A percentile compares a stretch with the other conserved stretches of the same genome.
Evolutionary conservation across 1,140 invertebrate species (phyloP).

Genomic region (Harpegnathos saltator): DNA sequence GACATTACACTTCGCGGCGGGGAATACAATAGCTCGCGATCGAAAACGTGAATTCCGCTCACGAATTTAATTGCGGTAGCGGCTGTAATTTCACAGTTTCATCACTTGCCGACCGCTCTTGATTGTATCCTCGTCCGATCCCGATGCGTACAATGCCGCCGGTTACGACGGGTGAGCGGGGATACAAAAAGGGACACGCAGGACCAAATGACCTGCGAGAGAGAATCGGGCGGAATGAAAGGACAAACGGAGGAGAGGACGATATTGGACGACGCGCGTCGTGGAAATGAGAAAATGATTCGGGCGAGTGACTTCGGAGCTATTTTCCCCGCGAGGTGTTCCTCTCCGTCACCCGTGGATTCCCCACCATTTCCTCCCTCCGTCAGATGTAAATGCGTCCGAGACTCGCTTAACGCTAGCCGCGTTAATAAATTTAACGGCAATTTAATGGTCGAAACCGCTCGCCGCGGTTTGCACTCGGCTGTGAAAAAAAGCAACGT

Average conservation of each 20-base stretch:
- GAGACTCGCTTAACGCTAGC: constrained; percentile 28
- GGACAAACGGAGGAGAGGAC: too few species aligned
- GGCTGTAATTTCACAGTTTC: constrained; percentile 16
- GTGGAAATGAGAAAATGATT: too few species aligned
- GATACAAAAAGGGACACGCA: too few species aligned
- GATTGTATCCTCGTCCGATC: neutral
- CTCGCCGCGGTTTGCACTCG: neutral
- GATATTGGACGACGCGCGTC: too few species aligned
- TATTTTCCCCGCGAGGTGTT: constrained; percentile 11
- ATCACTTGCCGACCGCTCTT: neutral
- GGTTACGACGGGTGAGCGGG: too few species aligned
- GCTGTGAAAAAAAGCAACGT: too few species aligned
- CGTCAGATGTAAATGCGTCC: constrained; percentile 9
- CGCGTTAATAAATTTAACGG: neutral
- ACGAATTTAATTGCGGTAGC: constrained; percentile 15
- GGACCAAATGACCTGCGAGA: too few species aligned
- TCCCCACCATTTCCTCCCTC: neutral
- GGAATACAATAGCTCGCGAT: too few species aligned
- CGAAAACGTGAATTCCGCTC: neutral
- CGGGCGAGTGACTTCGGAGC: too few species aligned
- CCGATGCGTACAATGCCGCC: too few species aligned
- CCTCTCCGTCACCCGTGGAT: neutral
- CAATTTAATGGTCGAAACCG: constrained; percentile 17
- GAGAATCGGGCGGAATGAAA: too few species aligned
- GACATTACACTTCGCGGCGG: neutral